Percentiles rank a stretch among this genome's conserved stretches.
Conservation (phyloP, 2,797 vertebrate species). For the Cyclopterus lumpus region DNA sequence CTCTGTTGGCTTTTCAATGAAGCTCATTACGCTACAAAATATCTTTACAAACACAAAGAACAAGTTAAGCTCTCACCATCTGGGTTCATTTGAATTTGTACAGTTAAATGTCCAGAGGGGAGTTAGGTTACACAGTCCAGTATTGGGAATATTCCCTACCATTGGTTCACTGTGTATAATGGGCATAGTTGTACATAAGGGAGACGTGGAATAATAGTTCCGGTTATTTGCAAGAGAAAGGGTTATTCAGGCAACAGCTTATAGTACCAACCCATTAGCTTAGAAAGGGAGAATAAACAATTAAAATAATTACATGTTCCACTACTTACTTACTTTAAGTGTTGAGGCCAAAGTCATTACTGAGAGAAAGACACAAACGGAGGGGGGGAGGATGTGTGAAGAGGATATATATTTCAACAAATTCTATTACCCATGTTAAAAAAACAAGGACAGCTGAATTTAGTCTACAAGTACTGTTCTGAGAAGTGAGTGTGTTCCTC, state of each 20-base stretch:
- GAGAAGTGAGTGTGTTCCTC: background rate
- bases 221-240: constrained; percentile 27
- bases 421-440: background rate
- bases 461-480: background rate
- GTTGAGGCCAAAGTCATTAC: constrained; percentile 71
- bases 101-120: background rate
- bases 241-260: constrained; percentile 57
- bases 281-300: constrained; percentile 69
- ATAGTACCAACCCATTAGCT: constrained; percentile 58
- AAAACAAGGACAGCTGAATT: background rate
- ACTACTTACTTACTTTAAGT: constrained; percentile 61
- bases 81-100: background rate
- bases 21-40: background rate
- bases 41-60: background rate
- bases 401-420: constrained; percentile 1
- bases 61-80: background rate
- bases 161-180: constrained; percentile 10
- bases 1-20: background rate
- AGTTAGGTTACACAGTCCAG: background rate
- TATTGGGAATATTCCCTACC: background rate
- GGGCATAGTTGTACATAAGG: constrained; percentile 8
- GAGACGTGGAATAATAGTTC: constrained; percentile 16
- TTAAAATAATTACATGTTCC: constrained; percentile 78
- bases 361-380: constrained; percentile 26
- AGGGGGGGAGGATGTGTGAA: background rate